Percentiles rank a stretch among this genome's conserved stretches.
phyloP scores from a whole-genome alignment of 2,113 vertebrate genomes.

The Nyctereutes procyonoides region DNA sequence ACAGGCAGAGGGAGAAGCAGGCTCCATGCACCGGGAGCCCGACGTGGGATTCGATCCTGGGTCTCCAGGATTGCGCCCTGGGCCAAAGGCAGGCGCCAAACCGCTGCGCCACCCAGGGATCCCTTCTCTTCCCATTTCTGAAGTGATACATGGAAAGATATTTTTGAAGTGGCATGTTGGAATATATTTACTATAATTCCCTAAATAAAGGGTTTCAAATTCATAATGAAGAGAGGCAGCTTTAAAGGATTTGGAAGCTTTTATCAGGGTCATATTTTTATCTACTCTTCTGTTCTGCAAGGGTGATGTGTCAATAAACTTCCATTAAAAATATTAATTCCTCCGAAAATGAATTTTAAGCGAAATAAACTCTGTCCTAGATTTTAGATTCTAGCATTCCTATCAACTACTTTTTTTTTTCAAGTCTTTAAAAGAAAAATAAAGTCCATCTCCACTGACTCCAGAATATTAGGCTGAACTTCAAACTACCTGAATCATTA shows the following conservation, averaged over 20 bases:
- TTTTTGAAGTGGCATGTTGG: constrained; percentile 61
- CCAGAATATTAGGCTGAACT: not conserved
- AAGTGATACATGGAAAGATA: constrained; percentile 63
- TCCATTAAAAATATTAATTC: not conserved
- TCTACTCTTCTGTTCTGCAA: not conserved
- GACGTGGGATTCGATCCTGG: no score
- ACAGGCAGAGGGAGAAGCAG: no score
- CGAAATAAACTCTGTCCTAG: not conserved
- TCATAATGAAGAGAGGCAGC: not conserved
- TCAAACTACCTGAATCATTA: not conserved
- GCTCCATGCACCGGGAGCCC: no score
- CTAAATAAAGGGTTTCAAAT: no score
- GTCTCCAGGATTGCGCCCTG: no score
- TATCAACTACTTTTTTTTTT: not conserved
- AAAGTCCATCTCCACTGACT: not conserved
- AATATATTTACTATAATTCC: not conserved
- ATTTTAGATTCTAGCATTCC: not conserved
- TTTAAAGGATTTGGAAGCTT: not conserved
- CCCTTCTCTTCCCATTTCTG: constrained; percentile 67
- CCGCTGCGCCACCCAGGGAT: no score
- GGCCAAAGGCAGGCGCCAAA: no score
- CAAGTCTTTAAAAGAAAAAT: not conserved
- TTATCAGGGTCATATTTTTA: not conserved
- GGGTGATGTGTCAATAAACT: not conserved
- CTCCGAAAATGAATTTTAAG: constrained; percentile 27